Conservation (phyloP, 2,888 invertebrate genomes). For the Ormyrus pomaceus region DNA sequence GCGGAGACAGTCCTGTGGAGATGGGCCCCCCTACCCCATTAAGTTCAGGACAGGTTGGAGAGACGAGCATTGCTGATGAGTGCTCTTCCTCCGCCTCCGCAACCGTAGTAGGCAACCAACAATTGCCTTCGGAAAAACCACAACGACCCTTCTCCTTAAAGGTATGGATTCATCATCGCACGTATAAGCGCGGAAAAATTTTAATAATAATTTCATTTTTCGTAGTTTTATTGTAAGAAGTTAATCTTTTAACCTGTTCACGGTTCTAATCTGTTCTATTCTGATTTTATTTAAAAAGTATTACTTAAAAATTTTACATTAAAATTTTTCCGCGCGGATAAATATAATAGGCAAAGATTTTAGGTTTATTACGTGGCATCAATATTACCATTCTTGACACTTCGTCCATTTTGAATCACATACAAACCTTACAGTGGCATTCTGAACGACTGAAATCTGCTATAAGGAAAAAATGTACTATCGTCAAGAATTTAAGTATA, state of each 20-base stretch:
- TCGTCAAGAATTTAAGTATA: constrained; percentile 1
- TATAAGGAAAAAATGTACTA: not conserved
- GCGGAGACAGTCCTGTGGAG: constrained; percentile 74
- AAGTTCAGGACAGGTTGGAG: constrained; percentile 71
- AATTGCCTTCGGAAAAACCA: constrained; percentile 76
- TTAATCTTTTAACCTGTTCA: too few species aligned
- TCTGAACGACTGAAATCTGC: not conserved
- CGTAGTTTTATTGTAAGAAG: too few species aligned
- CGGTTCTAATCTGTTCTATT: too few species aligned
- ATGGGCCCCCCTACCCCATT: constrained; percentile 70
- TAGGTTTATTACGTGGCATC: constrained; percentile 10
- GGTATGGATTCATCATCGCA: constrained; percentile 72
- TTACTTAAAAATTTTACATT: not conserved
- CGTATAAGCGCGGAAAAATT: constrained; percentile 1
- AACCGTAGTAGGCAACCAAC: constrained; percentile 69
- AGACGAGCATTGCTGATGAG: constrained; percentile 58
- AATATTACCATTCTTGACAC: constrained; percentile 23
- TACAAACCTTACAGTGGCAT: constrained; percentile 30
- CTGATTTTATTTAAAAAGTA: too few species aligned
- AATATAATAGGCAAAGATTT: not conserved
- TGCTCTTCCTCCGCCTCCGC: constrained; percentile 58
- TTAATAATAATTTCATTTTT: not conserved
- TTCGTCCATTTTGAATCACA: constrained; percentile 1
- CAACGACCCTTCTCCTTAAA: constrained; percentile 80
- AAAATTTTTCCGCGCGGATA: constrained; percentile 25